Evolutionary conservation across 2,797 vertebrate species (phyloP).

Genomic region (Propithecus deckenii): DNA sequence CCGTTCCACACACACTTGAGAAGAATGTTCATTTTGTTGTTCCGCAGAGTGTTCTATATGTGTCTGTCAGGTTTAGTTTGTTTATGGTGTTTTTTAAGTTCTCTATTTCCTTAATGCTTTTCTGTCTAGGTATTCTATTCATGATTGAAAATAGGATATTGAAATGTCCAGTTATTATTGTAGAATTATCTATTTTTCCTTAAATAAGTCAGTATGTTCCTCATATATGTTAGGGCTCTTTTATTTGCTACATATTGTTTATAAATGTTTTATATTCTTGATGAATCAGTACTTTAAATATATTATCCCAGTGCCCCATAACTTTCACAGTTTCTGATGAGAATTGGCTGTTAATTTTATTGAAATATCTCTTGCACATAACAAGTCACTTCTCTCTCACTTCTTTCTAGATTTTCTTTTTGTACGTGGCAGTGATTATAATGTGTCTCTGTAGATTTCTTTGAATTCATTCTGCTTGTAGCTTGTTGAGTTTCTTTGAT

Average conservation of each 20-base stretch:
- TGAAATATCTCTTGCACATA: background rate
- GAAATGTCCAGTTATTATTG: background rate
- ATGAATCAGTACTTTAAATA: background rate
- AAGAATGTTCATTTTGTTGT: background rate
- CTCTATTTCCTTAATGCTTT: background rate
- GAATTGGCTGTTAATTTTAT: background rate
- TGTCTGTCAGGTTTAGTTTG: background rate
- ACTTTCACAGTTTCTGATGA: background rate
- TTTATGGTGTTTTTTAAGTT: background rate
- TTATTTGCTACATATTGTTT: background rate
- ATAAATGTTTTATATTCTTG: background rate
- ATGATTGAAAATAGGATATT: background rate
- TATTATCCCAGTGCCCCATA: background rate
- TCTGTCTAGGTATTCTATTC: background rate
- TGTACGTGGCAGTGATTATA: background rate
- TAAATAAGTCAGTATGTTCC: background rate
- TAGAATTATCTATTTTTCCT: background rate
- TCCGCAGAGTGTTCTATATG: too few relatives aligned
- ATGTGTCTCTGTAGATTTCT: background rate
- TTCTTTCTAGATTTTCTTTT: background rate
- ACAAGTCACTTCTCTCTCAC: background rate
- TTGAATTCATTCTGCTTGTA: background rate
- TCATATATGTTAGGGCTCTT: background rate
- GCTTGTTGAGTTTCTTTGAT: background rate
- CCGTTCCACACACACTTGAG: background rate